These are phyloP conservation scores for Osmerus eperlanus DNA, from an alignment of 2,113 vertebrate genomes.

Conservation along the genomic window DNA sequence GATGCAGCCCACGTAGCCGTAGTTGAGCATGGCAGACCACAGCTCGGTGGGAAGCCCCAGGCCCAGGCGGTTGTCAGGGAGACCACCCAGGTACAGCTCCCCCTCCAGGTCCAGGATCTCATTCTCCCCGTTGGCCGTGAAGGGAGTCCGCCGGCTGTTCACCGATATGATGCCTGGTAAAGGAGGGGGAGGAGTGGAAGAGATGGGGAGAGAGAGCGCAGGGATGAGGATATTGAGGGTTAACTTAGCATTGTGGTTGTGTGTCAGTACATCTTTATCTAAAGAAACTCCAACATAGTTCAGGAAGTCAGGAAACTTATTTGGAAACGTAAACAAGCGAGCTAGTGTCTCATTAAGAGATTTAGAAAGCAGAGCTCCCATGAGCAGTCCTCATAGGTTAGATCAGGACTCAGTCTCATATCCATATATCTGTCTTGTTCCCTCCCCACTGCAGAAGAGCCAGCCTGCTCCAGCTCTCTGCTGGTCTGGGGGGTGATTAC, in stretches of 20 bases:
- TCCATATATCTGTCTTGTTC: conserved; percentile 64
- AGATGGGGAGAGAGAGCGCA: neutral
- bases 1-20: conserved; percentile 94
- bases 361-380: conserved; percentile 38
- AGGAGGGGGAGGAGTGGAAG: too few species aligned
- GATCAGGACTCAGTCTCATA: conserved; percentile 47
- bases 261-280: neutral
- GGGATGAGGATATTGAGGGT: too few species aligned
- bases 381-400: conserved; percentile 65
- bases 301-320: neutral
- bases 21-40: conserved; percentile 98
- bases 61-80: conserved; percentile 85
- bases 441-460: conserved; percentile 50
- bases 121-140: conserved; percentile 93
- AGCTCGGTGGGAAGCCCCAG: conserved; percentile 94
- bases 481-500: conserved; percentile 62
- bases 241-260: too few species aligned
- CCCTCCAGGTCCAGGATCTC: conserved; percentile 96
- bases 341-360: conserved; percentile 29
- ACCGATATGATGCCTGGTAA: conserved; percentile 94
- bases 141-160: conserved; percentile 90
- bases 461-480: conserved; percentile 41
- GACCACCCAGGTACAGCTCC: conserved; percentile 92
- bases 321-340: neutral
- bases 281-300: neutral